Evolutionary conservation across 2,888 invertebrate genomes (phyloP), one percentile per base, ranked within the genome.

Genomic region (Thecocarcelia acutangulata): DNA sequence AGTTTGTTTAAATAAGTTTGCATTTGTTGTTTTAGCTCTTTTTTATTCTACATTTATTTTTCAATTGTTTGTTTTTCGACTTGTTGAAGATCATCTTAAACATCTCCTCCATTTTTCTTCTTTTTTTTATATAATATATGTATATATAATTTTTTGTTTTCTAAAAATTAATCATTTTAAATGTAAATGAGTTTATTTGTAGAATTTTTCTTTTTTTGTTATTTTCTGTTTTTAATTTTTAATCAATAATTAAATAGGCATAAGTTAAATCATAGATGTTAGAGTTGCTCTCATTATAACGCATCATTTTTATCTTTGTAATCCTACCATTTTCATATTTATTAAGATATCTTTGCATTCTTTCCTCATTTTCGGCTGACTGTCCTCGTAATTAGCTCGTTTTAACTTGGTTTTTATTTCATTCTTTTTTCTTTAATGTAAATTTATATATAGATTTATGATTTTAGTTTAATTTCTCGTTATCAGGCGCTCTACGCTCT

Each of bases 21-120:
- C 46, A 56, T 54, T 56, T 64, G 64, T 64, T 74, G 78, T 83
- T 82, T 74, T 83, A 79, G 81, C 75, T 84, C 59, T 82, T 77
- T 83, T 74, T 85, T 83, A 84, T 37, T 85, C 85, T 85, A 87
- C 83, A 86, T 84, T 84, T 75, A 64, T 75, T 80, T 72, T 73
- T 83, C 9, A 3, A 28, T 52, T 80, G 63, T 75, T 78, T 52
- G 74, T 80, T 37, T 80, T 52, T 44, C 24, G 59, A 59, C 33
- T 78, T 74, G 52, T 59, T 44, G 37, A 54, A 59, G 15, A 37
- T 52, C 33, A 33, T 9, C 48, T 78, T 70, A 54, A 69, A 63
- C 46, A 77, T 48, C 28, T 75, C 56, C 17, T 83, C 42, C 52
- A 63, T 52, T 73, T 79, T 50, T 70, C 78, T 69, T 83, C 1